Base-by-base conservation (phyloP, 2,113 vertebrate species). In the Machaerirhynchus nigripectus region DNA sequence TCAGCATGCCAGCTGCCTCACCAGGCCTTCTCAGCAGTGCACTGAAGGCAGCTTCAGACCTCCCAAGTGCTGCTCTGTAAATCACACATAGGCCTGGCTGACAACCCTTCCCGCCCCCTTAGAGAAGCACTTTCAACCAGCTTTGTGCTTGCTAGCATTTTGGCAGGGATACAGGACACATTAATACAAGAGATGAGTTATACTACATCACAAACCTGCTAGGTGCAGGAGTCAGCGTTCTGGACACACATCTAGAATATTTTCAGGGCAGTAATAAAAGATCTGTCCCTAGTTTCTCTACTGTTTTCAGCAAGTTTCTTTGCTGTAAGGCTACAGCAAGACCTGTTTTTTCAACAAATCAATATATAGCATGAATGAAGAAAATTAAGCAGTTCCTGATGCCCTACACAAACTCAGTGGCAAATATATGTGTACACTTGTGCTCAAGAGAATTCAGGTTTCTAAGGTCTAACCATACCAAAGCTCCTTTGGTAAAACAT, bases 61-160 rank as follows among this genome's bases (percentile, higher is more conserved):
- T 80, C 73, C 27, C 40, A 69, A 47, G 61, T 5, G 50, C 44
- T 50, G 24, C 42, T 31, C 21, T 57, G 19, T 15, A 56, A 89
- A 44, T 57, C 20, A 49, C 15, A 35, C 30, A 9, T 1, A 27
- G 27, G 27, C 35, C 53, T 27, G 30, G 8, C 8, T 39, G 31
- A 40, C 9, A 3, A 6, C 2, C 17, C 4, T 5, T 16, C 10
- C 5, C 9, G 37, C 5, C 8, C 2, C 0, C 26, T 63, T 26
- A 39, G 10, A 76, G 7, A 68, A 93, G 10, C 33, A 15, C 33
- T 84, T 69, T 64, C 30, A 86, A 19, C 18, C 12, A 73, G 30
- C 16, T 78, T 60, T 80, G 22, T 60, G n/a, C n/a, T 69, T 37
- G 7, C 39, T 17, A 40, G 61, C 28, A 26, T 63, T 86, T 83